These are phyloP conservation scores for Novumbra hubbsi DNA, from an alignment of 2,797 vertebrate genomes.

Conservation along the genomic window DNA sequence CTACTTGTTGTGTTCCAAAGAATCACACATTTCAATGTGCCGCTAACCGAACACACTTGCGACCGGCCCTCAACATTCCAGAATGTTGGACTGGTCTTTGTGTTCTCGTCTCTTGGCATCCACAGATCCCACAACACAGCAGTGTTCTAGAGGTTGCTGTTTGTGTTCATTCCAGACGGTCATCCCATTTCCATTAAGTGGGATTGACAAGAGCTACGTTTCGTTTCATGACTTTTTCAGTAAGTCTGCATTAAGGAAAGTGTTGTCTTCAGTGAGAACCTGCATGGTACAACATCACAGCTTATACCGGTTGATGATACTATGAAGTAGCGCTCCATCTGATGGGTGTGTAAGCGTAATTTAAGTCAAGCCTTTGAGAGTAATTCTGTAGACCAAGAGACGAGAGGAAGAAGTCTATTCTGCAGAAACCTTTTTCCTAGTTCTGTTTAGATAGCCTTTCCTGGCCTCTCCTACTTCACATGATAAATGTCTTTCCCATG, in stretches of 20 bases:
- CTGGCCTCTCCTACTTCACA: no score
- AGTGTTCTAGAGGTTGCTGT: slow-evolving; percentile 6
- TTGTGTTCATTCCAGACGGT: slow-evolving; percentile 12
- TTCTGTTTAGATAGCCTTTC: not conserved
- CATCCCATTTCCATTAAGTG: slow-evolving; percentile 1
- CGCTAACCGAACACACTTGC: slow-evolving; percentile 21
- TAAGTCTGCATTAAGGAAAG: not conserved
- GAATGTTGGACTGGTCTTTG: slow-evolving; percentile 2
- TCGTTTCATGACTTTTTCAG: not conserved
- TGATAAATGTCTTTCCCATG: no score
- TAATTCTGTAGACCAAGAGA: not conserved
- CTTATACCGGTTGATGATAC: not conserved
- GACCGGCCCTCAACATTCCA: slow-evolving; percentile 10
- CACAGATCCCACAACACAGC: slow-evolving; percentile 37
- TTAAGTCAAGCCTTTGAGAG: not conserved
- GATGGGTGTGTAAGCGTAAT: not conserved
- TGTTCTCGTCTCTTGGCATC: not conserved
- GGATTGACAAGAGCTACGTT: slow-evolving; percentile 6
- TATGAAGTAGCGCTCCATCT: not conserved
- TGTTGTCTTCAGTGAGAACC: not conserved
- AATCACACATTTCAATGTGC: slow-evolving; percentile 2
- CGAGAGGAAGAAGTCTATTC: not conserved
- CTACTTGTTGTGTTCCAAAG: not conserved
- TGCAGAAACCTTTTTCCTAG: not conserved
- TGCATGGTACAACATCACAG: not conserved